phyloP scores from a whole-genome alignment of 2,113 vertebrate genomes.

The Crotalus viridis region DNA sequence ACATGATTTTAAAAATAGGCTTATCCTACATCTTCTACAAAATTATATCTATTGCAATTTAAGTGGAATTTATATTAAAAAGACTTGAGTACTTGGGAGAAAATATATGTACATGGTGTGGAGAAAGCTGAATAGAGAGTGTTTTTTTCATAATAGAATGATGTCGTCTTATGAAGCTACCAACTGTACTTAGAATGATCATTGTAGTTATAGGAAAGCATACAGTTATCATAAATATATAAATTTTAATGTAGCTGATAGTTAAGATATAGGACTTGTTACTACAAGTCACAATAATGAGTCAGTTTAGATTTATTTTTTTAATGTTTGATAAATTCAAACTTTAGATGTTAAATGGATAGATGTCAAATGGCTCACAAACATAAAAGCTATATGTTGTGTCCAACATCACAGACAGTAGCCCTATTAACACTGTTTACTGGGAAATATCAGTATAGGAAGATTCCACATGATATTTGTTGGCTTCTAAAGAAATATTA shows the following conservation, averaged over 20 bases:
- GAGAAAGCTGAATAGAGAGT: background rate
- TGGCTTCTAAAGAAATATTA: background rate
- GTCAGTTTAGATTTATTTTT: background rate
- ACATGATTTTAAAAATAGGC: background rate
- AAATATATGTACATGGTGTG: background rate
- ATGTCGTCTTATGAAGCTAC: background rate
- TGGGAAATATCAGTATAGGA: background rate
- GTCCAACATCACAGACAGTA: background rate
- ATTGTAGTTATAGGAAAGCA: background rate
- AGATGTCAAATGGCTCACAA: background rate
- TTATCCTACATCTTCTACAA: background rate
- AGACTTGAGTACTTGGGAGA: background rate
- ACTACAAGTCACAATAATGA: background rate
- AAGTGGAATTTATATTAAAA: background rate
- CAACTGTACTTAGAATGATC: background rate
- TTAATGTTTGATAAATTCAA: background rate
- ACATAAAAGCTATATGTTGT: background rate
- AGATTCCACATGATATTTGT: background rate
- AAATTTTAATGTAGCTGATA: background rate
- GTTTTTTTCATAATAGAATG: background rate
- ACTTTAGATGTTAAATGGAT: background rate
- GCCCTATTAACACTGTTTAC: background rate
- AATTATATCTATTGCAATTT: background rate
- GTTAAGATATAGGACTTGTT: background rate
- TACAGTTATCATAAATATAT: background rate